phyloP scores from a whole-genome alignment of 37 sponge, comb jelly and placozoan genomes.

The Cladorhizidae sp. region DNA sequence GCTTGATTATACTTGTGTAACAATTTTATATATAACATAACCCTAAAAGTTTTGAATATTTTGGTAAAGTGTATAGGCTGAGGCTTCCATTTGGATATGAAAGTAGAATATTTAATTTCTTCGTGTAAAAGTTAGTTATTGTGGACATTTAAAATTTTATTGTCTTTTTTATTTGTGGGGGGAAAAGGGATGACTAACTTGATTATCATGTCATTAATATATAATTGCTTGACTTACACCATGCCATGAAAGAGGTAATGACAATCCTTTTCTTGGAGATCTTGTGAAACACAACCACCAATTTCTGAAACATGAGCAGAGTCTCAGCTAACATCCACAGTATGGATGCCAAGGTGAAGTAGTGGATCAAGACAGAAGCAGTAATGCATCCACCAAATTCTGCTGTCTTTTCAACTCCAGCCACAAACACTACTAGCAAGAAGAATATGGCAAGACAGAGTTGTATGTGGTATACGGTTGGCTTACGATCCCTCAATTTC shows the following conservation, averaged over 20 bases:
- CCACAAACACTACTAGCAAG: constrained; percentile 55
- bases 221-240: constrained; percentile 70
- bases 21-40: no score
- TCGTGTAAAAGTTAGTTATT: no score
- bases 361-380: constrained; percentile 50
- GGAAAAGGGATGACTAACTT: no score
- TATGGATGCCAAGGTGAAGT: constrained; percentile 51
- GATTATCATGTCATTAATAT: no score
- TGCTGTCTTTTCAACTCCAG: constrained; percentile 42
- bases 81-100: no score
- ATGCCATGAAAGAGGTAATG: constrained; percentile 21
- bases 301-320: constrained; percentile 48
- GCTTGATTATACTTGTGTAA: no score
- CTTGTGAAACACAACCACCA: constrained; percentile 51
- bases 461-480: constrained; percentile 45
- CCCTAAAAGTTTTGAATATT: no score
- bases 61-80: no score
- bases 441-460: constrained; percentile 34
- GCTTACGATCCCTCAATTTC: constrained; percentile 26
- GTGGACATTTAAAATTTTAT: no score
- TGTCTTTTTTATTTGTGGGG: no score
- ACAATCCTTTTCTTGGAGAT: constrained; percentile 37
- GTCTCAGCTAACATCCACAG: constrained; percentile 70
- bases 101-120: no score
- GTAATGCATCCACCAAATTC: constrained; percentile 43